These are phyloP conservation scores for Drosophila melanica DNA, from an alignment of 1,140 invertebrate genomes.

Conservation along the genomic window DNA sequence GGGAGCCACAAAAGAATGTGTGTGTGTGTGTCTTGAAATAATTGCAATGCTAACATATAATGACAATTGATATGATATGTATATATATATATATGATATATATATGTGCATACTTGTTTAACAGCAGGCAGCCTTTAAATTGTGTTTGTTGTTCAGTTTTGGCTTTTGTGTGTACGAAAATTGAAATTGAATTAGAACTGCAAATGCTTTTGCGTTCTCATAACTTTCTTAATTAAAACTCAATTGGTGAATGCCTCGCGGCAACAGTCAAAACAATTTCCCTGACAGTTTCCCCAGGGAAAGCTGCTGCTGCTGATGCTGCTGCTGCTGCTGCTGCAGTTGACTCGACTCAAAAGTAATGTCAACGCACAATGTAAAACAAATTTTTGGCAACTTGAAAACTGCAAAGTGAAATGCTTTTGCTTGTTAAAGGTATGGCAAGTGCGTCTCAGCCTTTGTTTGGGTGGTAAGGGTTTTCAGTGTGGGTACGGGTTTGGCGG, in stretches of 20 bases:
- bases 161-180: slow-evolving; percentile 31
- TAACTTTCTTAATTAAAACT: slow-evolving; percentile 82
- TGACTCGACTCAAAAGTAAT: slow-evolving; percentile 39
- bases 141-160: slow-evolving; percentile 17
- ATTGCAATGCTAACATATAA: slow-evolving; percentile 60
- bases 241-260: slow-evolving; percentile 62
- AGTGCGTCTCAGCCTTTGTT: slow-evolving; percentile 9
- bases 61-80: slow-evolving; percentile 72
- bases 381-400: slow-evolving; percentile 39
- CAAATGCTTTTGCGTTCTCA: slow-evolving; percentile 44
- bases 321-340: not conserved
- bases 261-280: slow-evolving; percentile 58
- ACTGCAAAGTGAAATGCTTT: slow-evolving; percentile 47
- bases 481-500: not conserved
- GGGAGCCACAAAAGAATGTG: slow-evolving; percentile 33
- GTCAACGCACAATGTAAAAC: slow-evolving; percentile 60
- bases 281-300: slow-evolving; percentile 37
- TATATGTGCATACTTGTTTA: slow-evolving; percentile 14
- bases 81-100: too few species aligned
- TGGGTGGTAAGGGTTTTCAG: slow-evolving; percentile 4
- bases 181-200: slow-evolving; percentile 63
- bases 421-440: slow-evolving; percentile 25
- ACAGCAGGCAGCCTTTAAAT: not conserved
- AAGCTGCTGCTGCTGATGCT: not conserved
- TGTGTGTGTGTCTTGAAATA: slow-evolving; percentile 30